phyloP scores from a whole-genome alignment of 1,140 invertebrate genomes.

The Reticulitermes speratus region DNA sequence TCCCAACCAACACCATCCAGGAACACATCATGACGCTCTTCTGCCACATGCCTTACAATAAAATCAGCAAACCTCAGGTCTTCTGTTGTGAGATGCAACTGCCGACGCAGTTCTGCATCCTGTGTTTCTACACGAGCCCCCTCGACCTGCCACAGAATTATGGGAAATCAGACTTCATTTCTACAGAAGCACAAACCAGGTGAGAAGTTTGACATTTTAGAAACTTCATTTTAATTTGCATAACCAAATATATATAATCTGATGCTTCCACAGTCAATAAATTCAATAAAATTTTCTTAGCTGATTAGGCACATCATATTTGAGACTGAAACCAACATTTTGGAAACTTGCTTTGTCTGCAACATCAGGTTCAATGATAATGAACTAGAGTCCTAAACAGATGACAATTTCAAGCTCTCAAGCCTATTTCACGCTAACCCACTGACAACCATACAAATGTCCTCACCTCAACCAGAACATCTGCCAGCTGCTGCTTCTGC shows the following conservation, averaged over 20 bases:
- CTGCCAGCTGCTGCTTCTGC: constrained; percentile 89
- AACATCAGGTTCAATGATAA: no score
- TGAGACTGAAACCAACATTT: no score
- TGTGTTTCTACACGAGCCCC: constrained; percentile 84
- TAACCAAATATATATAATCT: no score
- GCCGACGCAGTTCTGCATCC: constrained; percentile 78
- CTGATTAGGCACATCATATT: no score
- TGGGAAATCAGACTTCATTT: not conserved
- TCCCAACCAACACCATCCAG: constrained; percentile 82
- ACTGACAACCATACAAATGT: no score
- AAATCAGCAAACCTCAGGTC: constrained; percentile 95
- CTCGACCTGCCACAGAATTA: constrained; percentile 52
- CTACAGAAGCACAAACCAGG: constrained; percentile 15
- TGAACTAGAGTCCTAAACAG: no score
- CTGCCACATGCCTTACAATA: constrained; percentile 80
- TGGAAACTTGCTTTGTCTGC: no score
- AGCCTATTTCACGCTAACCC: no score
- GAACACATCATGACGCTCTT: constrained; percentile 74
- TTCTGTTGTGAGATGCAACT: constrained; percentile 87
- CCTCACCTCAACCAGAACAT: constrained; percentile 86
- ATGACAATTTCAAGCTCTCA: no score
- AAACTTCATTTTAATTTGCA: no score
- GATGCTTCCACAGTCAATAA: no score
- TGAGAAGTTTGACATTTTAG: constrained; percentile 14
- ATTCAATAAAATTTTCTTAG: no score